These are phyloP conservation scores for Dasypolia templi DNA, from an alignment of 2,888 invertebrate species.

Conservation along the genomic window DNA sequence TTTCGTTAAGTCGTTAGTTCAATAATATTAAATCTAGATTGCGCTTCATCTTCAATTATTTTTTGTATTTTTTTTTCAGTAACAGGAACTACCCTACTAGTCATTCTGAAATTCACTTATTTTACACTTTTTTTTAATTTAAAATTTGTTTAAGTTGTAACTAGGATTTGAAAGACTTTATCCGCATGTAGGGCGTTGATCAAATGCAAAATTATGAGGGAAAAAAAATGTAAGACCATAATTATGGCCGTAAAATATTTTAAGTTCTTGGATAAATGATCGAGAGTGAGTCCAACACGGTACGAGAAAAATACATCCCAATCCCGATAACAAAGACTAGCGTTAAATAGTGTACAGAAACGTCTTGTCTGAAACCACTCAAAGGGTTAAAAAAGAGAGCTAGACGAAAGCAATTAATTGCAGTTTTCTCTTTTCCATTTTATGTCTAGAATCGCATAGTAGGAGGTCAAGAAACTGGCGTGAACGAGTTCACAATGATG, in stretches of 20 bases:
- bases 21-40: not conserved
- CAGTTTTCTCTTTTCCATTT: not conserved
- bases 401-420: not conserved
- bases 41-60: not conserved
- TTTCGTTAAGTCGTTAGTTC: not conserved
- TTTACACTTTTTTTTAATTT: not conserved
- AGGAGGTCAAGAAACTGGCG: slow-evolving; percentile 78
- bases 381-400: not conserved
- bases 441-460: slow-evolving; percentile 83
- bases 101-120: not conserved
- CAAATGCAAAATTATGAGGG: not conserved
- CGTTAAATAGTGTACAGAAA: too few species aligned
- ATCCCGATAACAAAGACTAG: not conserved
- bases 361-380: too few species aligned
- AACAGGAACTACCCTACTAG: too few species aligned
- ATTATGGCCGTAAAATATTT: not conserved
- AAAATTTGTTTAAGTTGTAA: not conserved
- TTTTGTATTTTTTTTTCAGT: not conserved
- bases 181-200: not conserved
- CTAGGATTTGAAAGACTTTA: not conserved
- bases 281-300: not conserved
- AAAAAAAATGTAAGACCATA: too few species aligned
- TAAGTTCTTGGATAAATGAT: too few species aligned
- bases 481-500: slow-evolving; percentile 85
- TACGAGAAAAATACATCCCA: too few species aligned